phyloP scores from a whole-genome alignment of 2,888 invertebrate genomes.

The Hirtodrosophila confusa region DNA sequence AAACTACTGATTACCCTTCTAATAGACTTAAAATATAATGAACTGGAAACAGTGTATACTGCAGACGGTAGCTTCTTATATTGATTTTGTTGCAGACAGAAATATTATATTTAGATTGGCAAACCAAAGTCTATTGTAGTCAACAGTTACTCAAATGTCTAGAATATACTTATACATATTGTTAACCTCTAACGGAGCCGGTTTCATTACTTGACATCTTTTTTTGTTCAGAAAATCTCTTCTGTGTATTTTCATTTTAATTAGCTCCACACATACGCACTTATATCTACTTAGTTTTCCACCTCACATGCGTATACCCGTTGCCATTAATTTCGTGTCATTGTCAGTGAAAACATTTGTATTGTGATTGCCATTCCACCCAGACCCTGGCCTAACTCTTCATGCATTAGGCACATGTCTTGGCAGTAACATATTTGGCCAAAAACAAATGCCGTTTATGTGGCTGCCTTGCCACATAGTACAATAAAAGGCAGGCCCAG shows the following conservation, averaged over 20 bases:
- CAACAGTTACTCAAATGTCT: background rate
- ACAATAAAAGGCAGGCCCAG: conserved; percentile 39
- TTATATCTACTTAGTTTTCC: conserved; percentile 23
- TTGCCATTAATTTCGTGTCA: conserved; percentile 41
- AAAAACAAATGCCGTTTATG: conserved; percentile 50
- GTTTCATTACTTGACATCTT: background rate
- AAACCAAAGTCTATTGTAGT: too few relatives aligned
- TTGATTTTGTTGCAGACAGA: too few relatives aligned
- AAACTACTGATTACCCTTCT: too few relatives aligned
- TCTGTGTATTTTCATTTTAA: conserved; percentile 35
- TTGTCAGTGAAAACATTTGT: conserved; percentile 50
- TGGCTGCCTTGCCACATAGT: conserved; percentile 23
- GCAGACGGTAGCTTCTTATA: too few relatives aligned
- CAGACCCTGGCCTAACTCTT: conserved; percentile 2
- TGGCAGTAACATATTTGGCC: conserved; percentile 39
- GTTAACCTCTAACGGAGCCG: too few relatives aligned
- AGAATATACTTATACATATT: too few relatives aligned
- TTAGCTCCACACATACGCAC: conserved; percentile 17
- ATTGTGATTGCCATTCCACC: conserved; percentile 43
- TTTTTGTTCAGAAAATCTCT: conserved; percentile 15
- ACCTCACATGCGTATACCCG: conserved; percentile 6
- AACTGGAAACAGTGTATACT: too few relatives aligned
- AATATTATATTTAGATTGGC: too few relatives aligned
- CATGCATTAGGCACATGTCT: conserved; percentile 31
- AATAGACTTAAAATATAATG: too few relatives aligned